Evolutionary conservation across 2,113 vertebrate species (phyloP).

Genomic region (Agapornis roseicollis): DNA sequence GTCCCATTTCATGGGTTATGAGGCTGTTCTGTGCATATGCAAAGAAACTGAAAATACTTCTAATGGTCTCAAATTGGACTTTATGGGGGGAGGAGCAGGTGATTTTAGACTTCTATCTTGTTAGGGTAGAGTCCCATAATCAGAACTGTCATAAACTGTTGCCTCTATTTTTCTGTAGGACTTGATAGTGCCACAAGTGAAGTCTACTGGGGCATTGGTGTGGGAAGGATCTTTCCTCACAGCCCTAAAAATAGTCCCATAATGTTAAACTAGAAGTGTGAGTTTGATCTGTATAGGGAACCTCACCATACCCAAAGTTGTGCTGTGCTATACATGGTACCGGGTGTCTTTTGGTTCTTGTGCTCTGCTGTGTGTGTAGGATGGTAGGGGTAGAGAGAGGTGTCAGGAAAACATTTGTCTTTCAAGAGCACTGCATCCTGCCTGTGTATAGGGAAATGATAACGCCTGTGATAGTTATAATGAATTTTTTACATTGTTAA

Average conservation of each 20-base stretch:
- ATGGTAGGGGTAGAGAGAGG: not conserved
- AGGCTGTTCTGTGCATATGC: fast-evolving
- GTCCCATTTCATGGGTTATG: not conserved
- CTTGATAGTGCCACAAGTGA: not conserved
- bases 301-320: not conserved
- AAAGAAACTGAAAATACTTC: not conserved
- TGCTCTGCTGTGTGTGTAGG: not conserved
- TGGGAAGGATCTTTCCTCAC: not conserved
- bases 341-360: not conserved
- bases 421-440: not conserved
- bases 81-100: not conserved
- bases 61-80: not conserved
- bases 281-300: not conserved
- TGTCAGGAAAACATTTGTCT: not conserved
- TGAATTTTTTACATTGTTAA: not conserved
- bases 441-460: not conserved
- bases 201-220: not conserved
- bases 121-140: not conserved
- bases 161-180: not conserved
- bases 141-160: not conserved
- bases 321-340: fast-evolving
- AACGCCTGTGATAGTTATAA: not conserved
- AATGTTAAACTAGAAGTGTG: not conserved
- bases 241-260: not conserved
- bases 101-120: not conserved